Evolutionary conservation across 2,797 vertebrate genomes (phyloP).

Genomic region (Acipenser transmontanus): DNA sequence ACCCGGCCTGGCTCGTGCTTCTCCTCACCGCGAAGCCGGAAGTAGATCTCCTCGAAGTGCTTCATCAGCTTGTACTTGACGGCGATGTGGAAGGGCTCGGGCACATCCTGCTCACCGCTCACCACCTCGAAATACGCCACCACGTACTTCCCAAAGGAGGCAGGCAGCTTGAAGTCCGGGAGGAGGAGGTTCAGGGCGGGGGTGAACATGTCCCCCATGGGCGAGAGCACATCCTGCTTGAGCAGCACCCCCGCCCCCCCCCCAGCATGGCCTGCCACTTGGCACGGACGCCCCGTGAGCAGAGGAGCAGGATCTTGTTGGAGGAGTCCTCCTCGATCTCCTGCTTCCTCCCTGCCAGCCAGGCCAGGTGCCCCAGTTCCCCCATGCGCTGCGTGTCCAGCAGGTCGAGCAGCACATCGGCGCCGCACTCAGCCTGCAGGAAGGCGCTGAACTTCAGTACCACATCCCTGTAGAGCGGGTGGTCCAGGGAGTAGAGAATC

Average conservation of each 20-base stretch:
- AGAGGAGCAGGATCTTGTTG: constrained; percentile 84
- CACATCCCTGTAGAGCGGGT: constrained; percentile 74
- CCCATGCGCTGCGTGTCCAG: constrained; percentile 72
- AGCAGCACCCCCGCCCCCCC: constrained; percentile 53
- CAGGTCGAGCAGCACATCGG: constrained; percentile 77
- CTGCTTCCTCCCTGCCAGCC: constrained; percentile 78
- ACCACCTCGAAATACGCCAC: constrained; percentile 84
- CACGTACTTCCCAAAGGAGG: constrained; percentile 77
- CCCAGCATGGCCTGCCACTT: constrained; percentile 90
- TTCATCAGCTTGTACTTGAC: constrained; percentile 83
- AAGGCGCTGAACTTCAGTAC: constrained; percentile 86
- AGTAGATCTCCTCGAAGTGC: constrained; percentile 85
- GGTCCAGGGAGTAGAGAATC: constrained; percentile 89
- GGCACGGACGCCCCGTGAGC: constrained; percentile 79
- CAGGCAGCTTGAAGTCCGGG: constrained; percentile 76
- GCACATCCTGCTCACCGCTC: constrained; percentile 65
- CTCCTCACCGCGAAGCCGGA: constrained; percentile 81
- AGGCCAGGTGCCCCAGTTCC: constrained; percentile 69
- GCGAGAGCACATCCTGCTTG: constrained; percentile 65
- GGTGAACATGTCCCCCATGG: constrained; percentile 77
- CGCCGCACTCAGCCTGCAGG: constrained; percentile 76
- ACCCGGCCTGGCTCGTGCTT: constrained; percentile 79
- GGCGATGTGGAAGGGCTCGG: constrained; percentile 74
- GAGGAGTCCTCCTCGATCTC: constrained; percentile 60
- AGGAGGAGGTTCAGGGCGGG: constrained; percentile 81